phyloP scores from a whole-genome alignment of 2,888 invertebrate species.

The Mythimna vitellina region DNA sequence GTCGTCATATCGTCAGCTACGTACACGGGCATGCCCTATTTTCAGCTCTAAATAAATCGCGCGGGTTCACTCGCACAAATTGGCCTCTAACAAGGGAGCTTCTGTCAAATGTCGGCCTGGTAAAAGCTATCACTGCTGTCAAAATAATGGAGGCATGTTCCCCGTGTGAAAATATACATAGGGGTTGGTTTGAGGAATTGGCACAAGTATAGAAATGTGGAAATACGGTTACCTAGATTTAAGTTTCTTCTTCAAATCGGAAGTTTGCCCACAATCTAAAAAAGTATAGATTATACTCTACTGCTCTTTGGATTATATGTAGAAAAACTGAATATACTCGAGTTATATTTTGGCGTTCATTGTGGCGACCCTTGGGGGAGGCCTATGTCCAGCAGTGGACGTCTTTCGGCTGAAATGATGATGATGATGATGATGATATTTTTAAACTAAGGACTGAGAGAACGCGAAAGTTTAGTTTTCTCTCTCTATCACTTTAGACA shows the following conservation, averaged over 20 bases:
- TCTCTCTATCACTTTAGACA: background rate
- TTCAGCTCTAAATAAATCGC: slow-evolving; percentile 27
- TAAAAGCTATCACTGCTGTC: slow-evolving; percentile 3
- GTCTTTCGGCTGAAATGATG: no score
- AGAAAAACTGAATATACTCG: background rate
- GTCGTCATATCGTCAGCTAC: slow-evolving; percentile 5
- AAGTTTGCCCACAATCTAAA: no score
- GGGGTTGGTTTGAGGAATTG: no score
- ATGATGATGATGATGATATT: no score
- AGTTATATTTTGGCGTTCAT: no score
- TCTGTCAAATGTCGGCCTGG: slow-evolving; percentile 17
- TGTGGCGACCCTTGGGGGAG: no score
- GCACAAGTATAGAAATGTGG: no score
- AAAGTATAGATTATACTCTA: no score
- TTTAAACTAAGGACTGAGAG: background rate
- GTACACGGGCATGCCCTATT: background rate
- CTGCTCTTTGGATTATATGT: background rate
- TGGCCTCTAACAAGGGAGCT: background rate
- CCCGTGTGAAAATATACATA: background rate
- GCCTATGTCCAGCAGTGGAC: no score
- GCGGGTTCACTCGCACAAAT: slow-evolving; percentile 5
- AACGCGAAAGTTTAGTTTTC: background rate
- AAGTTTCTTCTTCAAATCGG: no score
- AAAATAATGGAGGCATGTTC: background rate
- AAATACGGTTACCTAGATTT: no score